A percentile compares a stretch with the other conserved stretches of the same genome.
phyloP scores from a whole-genome alignment of 2,797 vertebrate species.

The Huso huso region DNA sequence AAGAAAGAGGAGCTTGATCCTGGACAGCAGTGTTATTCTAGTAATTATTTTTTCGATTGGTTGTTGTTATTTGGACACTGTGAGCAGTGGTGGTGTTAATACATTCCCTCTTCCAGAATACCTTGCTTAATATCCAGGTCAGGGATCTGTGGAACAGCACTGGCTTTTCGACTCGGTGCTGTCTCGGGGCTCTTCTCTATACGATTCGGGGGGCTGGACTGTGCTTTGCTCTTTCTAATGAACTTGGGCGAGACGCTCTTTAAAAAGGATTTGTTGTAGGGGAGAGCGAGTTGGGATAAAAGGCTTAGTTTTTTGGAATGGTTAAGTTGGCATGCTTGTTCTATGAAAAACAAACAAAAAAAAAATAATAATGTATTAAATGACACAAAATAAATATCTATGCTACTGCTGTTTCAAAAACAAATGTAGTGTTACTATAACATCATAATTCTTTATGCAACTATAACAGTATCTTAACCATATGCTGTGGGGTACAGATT shows the following conservation, averaged over 20 bases:
- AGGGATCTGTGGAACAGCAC: conserved; percentile 57
- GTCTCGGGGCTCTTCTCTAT: conserved; percentile 35
- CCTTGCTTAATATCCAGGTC: conserved; percentile 75
- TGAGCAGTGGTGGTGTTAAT: no score
- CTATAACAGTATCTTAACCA: no score
- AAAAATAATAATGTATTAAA: conserved; percentile 29
- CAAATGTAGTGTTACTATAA: no score
- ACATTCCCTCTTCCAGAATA: conserved; percentile 46
- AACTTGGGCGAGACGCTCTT: conserved; percentile 40
- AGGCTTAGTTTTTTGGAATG: conserved; percentile 68
- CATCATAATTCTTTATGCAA: no score
- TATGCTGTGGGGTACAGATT: no score
- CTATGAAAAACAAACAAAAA: conserved; percentile 58
- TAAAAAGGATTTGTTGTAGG: conserved; percentile 49
- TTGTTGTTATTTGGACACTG: no score
- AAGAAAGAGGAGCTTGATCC: no score
- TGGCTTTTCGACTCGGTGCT: conserved; percentile 28
- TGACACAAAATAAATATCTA: conserved; percentile 1
- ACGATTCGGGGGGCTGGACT: conserved; percentile 28
- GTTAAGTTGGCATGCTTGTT: conserved; percentile 54
- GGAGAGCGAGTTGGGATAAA: conserved; percentile 74
- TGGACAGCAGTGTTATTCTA: no score
- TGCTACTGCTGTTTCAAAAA: background rate
- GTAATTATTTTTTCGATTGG: no score
- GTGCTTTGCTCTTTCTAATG: conserved; percentile 42